Evolutionary conservation across 2,888 invertebrate genomes (phyloP).

Genomic region (Seira sanloemensis): DNA sequence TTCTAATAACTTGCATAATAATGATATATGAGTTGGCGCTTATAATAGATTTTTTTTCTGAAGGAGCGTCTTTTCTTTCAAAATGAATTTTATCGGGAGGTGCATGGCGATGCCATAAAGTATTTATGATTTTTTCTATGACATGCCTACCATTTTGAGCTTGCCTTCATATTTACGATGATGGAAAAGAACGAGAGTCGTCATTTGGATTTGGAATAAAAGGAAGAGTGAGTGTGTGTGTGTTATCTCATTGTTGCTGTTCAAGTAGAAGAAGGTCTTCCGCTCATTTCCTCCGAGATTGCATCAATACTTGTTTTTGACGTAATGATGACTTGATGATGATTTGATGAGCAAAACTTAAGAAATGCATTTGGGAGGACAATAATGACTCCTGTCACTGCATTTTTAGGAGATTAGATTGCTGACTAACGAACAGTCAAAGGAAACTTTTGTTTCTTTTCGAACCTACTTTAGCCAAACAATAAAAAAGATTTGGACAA

Average conservation of each 20-base stretch:
- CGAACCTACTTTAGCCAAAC: background rate
- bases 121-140: conserved; percentile 2
- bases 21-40: background rate
- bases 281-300: conserved; percentile 49
- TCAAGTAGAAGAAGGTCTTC: too few species aligned
- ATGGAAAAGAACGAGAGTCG: background rate
- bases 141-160: background rate
- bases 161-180: background rate
- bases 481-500: background rate
- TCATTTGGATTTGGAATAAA: too few species aligned
- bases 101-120: background rate
- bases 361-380: background rate
- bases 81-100: background rate
- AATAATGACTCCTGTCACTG: background rate
- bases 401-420: background rate
- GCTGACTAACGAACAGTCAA: too few species aligned
- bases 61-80: background rate
- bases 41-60: conserved; percentile 2
- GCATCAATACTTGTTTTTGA: conserved; percentile 44
- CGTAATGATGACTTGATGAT: conserved; percentile 61
- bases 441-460: background rate
- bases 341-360: conserved; percentile 41
- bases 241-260: too few species aligned
- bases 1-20: conserved; percentile 42
- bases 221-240: too few species aligned